phyloP scores from a whole-genome alignment of 2,888 invertebrate species.

The Marasmarcha lunaedactyla region DNA sequence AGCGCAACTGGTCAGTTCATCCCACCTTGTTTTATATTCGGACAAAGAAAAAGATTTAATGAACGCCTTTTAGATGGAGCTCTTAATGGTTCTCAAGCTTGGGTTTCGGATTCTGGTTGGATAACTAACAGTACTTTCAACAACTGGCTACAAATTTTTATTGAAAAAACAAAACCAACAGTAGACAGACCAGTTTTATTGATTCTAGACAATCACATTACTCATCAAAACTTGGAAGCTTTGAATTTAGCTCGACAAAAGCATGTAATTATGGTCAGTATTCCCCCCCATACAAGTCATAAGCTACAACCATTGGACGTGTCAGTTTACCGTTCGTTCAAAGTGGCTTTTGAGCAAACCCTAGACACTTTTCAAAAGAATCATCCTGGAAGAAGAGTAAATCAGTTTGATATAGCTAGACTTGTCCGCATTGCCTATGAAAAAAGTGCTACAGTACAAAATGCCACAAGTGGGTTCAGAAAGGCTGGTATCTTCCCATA shows the following conservation, averaged over 20 bases:
- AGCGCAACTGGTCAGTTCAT: constrained; percentile 3
- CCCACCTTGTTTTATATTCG: constrained; percentile 4
- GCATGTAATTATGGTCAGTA: constrained; percentile 5
- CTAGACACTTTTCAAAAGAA: constrained; percentile 1
- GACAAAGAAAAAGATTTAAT: constrained; percentile 2
- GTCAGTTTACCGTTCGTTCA: constrained; percentile 2
- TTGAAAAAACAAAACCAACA: neutral
- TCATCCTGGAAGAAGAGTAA: constrained; percentile 2
- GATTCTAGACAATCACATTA: constrained; percentile 6
- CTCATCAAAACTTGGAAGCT: constrained; percentile 7
- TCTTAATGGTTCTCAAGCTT: constrained; percentile 3
- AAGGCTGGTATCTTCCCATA: constrained; percentile 4
- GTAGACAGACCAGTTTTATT: constrained; percentile 3
- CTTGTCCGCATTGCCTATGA: neutral
- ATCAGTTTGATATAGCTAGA: neutral
- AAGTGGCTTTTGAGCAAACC: neutral
- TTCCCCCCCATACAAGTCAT: constrained; percentile 3
- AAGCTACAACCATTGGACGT: constrained; percentile 4
- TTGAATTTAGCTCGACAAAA: constrained; percentile 5
- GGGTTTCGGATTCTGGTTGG: constrained; percentile 5
- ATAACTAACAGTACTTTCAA: constrained; percentile 3
- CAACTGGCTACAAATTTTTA: constrained; percentile 2
- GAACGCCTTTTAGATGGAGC: constrained; percentile 4
- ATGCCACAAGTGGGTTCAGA: neutral
- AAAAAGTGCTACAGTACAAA: constrained; percentile 2